Conservation (phyloP, 2,888 invertebrate species). For the Latrodectus hesperus region DNA sequence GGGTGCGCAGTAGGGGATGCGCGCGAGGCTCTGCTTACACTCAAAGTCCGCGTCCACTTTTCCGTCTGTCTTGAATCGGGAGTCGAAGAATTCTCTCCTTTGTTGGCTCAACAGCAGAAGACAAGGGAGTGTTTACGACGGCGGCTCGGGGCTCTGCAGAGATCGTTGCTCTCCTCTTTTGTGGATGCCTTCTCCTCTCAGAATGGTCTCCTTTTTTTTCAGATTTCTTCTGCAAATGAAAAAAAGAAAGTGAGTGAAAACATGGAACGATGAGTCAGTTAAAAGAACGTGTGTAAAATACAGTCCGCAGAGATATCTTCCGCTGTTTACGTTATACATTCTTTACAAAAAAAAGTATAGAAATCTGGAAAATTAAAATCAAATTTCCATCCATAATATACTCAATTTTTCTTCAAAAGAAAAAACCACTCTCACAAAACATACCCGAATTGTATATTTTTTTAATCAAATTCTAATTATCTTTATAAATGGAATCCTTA, state of each 20-base stretch:
- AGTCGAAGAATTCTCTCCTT: neutral
- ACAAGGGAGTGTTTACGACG: neutral
- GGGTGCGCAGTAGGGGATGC: conserved; percentile 50
- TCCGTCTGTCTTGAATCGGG: neutral
- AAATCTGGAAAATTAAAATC: too few relatives aligned
- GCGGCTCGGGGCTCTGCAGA: neutral
- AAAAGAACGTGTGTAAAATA: too few relatives aligned
- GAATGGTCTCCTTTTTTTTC: neutral
- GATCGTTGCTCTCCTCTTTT: neutral
- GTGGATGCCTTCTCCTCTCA: neutral
- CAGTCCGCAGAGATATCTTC: too few relatives aligned
- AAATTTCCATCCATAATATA: too few relatives aligned
- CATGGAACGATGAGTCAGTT: neutral
- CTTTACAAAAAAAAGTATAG: too few relatives aligned
- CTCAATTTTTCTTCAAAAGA: too few relatives aligned
- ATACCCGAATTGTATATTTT: too few relatives aligned
- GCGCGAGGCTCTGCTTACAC: conserved; percentile 47
- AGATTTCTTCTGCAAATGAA: neutral
- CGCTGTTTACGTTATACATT: too few relatives aligned
- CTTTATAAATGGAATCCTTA: too few relatives aligned
- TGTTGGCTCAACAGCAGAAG: neutral
- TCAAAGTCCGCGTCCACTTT: conserved; percentile 44
- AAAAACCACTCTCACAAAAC: too few relatives aligned
- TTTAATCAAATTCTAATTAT: too few relatives aligned
- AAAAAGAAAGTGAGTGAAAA: neutral